Conservation (phyloP, 2,888 invertebrate species). For the Calliphora vomitoria region DNA sequence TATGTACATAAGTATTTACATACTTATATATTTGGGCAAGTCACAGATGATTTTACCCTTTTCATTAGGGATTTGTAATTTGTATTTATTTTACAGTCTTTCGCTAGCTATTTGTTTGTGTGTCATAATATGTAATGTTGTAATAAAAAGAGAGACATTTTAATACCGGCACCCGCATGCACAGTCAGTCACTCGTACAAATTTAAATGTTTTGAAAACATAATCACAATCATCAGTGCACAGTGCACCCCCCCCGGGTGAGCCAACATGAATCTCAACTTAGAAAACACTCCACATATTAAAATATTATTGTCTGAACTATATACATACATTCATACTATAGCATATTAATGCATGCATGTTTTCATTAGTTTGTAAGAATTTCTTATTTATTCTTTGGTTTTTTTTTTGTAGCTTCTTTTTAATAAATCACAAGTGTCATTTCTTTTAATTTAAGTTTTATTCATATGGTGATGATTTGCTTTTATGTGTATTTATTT, state of each 20-base stretch:
- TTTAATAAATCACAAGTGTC: conserved; percentile 58
- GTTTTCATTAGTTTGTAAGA: conserved; percentile 2
- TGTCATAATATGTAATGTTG: background rate
- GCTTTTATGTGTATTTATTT: conserved; percentile 1
- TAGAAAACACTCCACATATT: background rate
- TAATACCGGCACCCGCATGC: conserved; percentile 56
- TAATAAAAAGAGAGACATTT: conserved; percentile 1
- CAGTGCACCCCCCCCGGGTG: background rate
- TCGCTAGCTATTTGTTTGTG: conserved; percentile 16
- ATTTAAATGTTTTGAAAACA: conserved; percentile 65
- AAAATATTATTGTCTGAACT: conserved; percentile 13
- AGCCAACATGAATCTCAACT: background rate
- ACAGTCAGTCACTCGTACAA: conserved; percentile 11
- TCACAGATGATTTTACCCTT: conserved; percentile 8
- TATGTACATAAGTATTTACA: background rate
- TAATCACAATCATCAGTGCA: conserved; percentile 31
- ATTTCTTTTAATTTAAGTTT: conserved; percentile 36
- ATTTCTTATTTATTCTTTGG: conserved; percentile 12
- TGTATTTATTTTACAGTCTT: conserved; percentile 19
- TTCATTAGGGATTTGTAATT: background rate
- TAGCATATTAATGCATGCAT: background rate
- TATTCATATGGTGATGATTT: background rate
- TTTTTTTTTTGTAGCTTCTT: background rate
- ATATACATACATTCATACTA: background rate
- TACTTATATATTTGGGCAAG: background rate